Conservation (phyloP, 2,113 vertebrate species). For the Brachyhypopomus occidentalis region DNA sequence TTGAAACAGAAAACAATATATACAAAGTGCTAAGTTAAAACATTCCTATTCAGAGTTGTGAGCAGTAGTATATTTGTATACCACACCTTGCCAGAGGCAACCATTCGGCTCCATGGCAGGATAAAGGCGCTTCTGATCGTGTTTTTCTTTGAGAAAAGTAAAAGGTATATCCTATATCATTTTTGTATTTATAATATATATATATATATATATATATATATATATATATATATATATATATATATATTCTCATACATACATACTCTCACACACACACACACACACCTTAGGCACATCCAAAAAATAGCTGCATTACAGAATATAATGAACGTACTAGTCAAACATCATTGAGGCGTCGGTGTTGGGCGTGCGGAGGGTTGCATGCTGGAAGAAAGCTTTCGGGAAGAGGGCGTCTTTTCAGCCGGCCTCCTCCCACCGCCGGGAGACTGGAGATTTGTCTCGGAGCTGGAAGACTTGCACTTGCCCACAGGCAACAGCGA, state of each 20-base stretch:
- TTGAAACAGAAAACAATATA: constrained; percentile 60
- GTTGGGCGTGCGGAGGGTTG: constrained; percentile 87
- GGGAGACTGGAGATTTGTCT: constrained; percentile 75
- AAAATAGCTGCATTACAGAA: constrained; percentile 83
- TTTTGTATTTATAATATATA: constrained; percentile 49
- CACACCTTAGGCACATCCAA: constrained; percentile 81
- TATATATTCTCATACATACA: no score
- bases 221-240: no score
- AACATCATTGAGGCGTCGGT: constrained; percentile 87
- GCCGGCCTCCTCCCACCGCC: constrained; percentile 79
- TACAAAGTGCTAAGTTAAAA: constrained; percentile 77
- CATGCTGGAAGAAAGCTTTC: constrained; percentile 87
- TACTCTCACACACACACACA: no score
- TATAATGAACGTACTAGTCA: constrained; percentile 71
- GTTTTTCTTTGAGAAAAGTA: constrained; percentile 69
- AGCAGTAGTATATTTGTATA: constrained; percentile 75
- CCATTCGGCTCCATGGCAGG: constrained; percentile 81
- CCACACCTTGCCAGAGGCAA: constrained; percentile 81
- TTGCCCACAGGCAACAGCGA: constrained; percentile 84
- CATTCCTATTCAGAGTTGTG: constrained; percentile 74
- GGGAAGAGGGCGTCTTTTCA: constrained; percentile 80
- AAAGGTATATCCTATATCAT: constrained; percentile 58
- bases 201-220: constrained; percentile 20
- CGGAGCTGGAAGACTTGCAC: constrained; percentile 88
- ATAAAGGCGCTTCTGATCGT: constrained; percentile 86